These are phyloP conservation scores for Neodiprion pinetum DNA, from an alignment of 1,140 invertebrate species.

Conservation along the genomic window DNA sequence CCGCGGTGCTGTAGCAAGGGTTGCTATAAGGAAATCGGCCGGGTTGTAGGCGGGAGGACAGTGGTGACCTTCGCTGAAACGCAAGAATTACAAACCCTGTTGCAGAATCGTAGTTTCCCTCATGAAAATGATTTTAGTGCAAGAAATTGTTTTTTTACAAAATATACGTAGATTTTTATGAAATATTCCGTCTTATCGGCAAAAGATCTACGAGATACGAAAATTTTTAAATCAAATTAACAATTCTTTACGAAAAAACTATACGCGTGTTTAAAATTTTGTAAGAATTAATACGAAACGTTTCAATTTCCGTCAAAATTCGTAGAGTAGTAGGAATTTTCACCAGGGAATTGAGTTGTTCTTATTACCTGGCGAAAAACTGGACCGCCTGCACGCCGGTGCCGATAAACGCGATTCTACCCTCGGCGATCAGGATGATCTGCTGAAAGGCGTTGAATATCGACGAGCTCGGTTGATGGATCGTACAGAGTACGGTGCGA, in stretches of 20 bases:
- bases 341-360: background rate
- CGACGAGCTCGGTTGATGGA: conserved; percentile 96
- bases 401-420: conserved; percentile 88
- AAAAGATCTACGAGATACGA: too few species aligned
- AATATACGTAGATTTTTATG: too few species aligned
- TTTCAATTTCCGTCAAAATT: background rate
- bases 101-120: too few species aligned
- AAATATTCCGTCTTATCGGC: too few species aligned
- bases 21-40: conserved; percentile 90
- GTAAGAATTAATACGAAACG: background rate
- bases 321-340: background rate
- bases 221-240: too few species aligned
- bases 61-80: conserved; percentile 73
- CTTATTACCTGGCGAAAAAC: conserved; percentile 78
- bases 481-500: conserved; percentile 92
- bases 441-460: conserved; percentile 89
- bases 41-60: conserved; percentile 89
- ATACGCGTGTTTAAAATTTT: too few species aligned
- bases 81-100: background rate
- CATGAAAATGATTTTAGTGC: too few species aligned
- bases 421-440: conserved; percentile 87
- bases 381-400: conserved; percentile 72
- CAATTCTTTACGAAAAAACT: too few species aligned
- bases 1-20: conserved; percentile 80
- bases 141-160: too few species aligned